These are phyloP conservation scores for Gorsachius magnificus DNA, from an alignment of 2,797 vertebrate genomes.

Conservation along the genomic window DNA sequence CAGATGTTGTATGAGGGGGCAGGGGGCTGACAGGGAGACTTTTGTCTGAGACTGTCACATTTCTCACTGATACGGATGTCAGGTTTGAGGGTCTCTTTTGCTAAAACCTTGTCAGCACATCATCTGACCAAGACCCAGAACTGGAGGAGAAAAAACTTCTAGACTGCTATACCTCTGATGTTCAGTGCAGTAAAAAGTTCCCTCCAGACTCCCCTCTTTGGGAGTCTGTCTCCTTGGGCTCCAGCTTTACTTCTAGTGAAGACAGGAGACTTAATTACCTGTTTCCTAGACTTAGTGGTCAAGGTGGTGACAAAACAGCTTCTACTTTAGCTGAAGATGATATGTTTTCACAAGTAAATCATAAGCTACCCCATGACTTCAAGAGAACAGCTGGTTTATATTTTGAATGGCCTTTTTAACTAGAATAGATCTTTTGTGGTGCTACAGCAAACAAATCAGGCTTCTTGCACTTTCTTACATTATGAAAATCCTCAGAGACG, in stretches of 20 bases:
- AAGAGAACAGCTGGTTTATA: not conserved
- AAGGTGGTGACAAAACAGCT: not conserved
- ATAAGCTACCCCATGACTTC: not conserved
- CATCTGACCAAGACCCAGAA: not conserved
- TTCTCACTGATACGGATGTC: not conserved
- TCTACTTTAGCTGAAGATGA: not conserved
- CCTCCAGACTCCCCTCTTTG: not conserved
- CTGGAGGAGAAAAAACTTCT: not conserved
- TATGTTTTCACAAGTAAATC: not conserved
- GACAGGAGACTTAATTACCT: not conserved
- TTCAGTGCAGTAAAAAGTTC: not conserved
- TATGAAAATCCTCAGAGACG: not conserved
- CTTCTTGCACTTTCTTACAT: not conserved
- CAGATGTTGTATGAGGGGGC: not conserved
- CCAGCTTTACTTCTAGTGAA: not conserved
- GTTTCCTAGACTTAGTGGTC: not conserved
- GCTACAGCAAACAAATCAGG: not conserved
- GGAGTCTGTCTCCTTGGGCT: not conserved
- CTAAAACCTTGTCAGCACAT: not conserved
- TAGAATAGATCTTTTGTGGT: not conserved
- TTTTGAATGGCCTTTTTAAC: not conserved
- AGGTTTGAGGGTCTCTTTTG: not conserved
- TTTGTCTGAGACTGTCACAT: not conserved
- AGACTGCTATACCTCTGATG: not conserved
- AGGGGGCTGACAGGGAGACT: not conserved